A percentile compares a stretch with the other conserved stretches of the same genome.
phyloP scores from a whole-genome alignment of 2,797 vertebrate genomes.

The Eidolon dupreanum region DNA sequence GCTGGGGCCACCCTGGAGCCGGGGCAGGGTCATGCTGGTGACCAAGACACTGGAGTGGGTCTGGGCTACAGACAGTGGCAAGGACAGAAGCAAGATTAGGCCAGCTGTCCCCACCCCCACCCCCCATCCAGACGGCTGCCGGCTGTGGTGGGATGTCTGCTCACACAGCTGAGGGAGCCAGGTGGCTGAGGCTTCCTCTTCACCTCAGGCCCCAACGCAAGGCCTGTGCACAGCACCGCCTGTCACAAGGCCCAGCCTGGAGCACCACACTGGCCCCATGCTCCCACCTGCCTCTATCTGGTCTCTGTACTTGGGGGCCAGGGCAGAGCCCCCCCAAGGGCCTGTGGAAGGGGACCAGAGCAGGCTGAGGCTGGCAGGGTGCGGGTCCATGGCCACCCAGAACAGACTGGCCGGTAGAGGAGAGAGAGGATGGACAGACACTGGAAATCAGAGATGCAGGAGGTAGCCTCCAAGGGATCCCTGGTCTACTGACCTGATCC shows the following conservation, averaged over 20 bases:
- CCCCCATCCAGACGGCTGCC: conserved; percentile 61
- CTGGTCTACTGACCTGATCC: not conserved
- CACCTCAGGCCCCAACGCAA: conserved; percentile 34
- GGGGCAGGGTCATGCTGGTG: not conserved
- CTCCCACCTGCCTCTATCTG: not conserved
- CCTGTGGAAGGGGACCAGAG: not conserved
- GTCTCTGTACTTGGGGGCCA: not conserved
- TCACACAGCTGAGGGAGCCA: conserved; percentile 77
- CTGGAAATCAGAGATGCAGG: not conserved
- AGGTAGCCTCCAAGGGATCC: not conserved
- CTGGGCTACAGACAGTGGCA: not conserved
- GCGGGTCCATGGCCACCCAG: not conserved
- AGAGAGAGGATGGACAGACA: not conserved
- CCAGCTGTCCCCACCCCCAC: conserved; percentile 70
- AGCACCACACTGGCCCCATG: not conserved
- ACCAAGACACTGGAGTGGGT: not conserved
- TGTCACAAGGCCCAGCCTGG: not conserved
- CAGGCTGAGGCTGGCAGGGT: not conserved
- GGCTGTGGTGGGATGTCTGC: conserved; percentile 72
- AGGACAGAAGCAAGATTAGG: conserved; percentile 49
- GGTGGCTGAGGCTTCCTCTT: conserved; percentile 50
- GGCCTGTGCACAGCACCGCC: not conserved
- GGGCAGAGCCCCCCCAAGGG: not conserved
- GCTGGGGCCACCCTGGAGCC: not conserved
- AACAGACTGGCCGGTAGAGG: not conserved